Conservation (phyloP, 2,888 invertebrate genomes). For the Aphidoletes aphidimyza region DNA sequence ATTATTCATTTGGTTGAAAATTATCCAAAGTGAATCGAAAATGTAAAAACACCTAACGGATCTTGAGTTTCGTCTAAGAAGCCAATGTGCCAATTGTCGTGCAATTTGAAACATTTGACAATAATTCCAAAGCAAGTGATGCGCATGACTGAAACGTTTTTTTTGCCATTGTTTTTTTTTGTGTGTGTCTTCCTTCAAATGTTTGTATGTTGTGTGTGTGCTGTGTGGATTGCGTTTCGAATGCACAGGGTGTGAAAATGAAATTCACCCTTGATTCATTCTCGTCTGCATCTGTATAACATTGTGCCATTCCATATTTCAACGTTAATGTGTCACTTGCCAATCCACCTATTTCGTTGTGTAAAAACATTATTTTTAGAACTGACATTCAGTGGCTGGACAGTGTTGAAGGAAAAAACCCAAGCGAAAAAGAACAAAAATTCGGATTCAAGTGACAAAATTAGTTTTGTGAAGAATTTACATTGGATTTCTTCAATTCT, state of each 20-base stretch:
- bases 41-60: not conserved
- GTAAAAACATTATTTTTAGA: not conserved
- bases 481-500: not conserved
- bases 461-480: not conserved
- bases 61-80: not conserved
- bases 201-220: too few species aligned
- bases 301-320: not conserved
- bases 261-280: not conserved
- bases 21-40: too few species aligned
- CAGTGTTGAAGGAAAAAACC: not conserved
- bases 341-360: not conserved
- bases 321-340: not conserved
- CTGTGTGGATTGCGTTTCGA: not conserved
- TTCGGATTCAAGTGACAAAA: not conserved
- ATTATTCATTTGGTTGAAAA: too few species aligned
- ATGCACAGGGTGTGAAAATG: not conserved
- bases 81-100: not conserved
- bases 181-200: not conserved
- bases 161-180: not conserved
- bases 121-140: not conserved
- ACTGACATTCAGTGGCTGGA: not conserved
- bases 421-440: not conserved
- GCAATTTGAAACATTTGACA: not conserved
- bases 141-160: conserved; percentile 17
- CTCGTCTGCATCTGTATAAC: not conserved